A percentile compares a stretch with the other conserved stretches of the same genome.
Conservation (phyloP, 2,888 invertebrate species). For the Aproaerema taeniolella region DNA sequence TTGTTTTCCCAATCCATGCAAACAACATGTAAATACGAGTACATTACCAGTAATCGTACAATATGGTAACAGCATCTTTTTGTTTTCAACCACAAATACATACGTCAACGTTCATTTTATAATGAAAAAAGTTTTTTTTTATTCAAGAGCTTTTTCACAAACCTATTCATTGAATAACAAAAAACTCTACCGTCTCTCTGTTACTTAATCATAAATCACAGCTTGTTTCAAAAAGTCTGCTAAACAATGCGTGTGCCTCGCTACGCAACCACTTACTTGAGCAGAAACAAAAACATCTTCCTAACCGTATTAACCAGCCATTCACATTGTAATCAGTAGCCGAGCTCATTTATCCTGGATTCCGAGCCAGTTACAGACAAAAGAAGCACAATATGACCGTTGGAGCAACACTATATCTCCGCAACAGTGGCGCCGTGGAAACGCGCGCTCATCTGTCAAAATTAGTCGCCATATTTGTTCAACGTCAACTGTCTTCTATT, state of each 20-base stretch:
- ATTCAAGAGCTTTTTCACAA: not conserved
- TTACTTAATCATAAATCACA: slow-evolving; percentile 10
- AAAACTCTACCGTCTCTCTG: no score
- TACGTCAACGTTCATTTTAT: no score
- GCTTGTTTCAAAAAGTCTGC: slow-evolving; percentile 7
- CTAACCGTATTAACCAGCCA: slow-evolving; percentile 62
- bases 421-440: slow-evolving; percentile 68
- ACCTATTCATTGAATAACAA: no score
- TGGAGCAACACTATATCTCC: slow-evolving; percentile 70
- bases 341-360: slow-evolving; percentile 65
- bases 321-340: slow-evolving; percentile 76
- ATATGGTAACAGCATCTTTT: no score
- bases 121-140: no score
- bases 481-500: slow-evolving; percentile 14
- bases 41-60: no score
- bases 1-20: no score
- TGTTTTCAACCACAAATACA: no score
- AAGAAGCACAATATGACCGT: slow-evolving; percentile 58
- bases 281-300: slow-evolving; percentile 59
- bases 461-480: slow-evolving; percentile 54
- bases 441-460: slow-evolving; percentile 63
- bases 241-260: slow-evolving; percentile 11
- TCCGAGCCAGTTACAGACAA: slow-evolving; percentile 59
- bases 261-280: slow-evolving; percentile 41
- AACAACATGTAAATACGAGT: no score